These are phyloP conservation scores for Diachasma alloeum DNA, from an alignment of 1,140 invertebrate genomes.

Conservation along the genomic window DNA sequence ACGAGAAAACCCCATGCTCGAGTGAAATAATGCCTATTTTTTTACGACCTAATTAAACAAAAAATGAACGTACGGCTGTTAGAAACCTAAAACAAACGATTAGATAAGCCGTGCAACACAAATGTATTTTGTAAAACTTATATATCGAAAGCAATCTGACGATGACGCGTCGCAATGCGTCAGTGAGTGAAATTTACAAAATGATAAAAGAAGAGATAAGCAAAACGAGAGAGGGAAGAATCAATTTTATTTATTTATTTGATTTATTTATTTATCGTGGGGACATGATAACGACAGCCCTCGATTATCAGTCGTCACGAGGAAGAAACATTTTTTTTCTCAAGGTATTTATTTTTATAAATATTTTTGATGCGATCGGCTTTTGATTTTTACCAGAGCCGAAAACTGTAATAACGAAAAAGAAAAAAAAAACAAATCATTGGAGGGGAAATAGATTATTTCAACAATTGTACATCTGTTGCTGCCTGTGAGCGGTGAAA, in stretches of 20 bases:
- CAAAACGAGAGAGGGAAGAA: conserved; percentile 46
- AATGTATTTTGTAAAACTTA: conserved; percentile 59
- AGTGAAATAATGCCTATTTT: conserved; percentile 47
- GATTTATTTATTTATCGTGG: conserved; percentile 62
- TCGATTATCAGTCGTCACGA: conserved; percentile 27
- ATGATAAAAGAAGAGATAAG: conserved; percentile 42
- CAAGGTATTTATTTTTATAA: conserved; percentile 67
- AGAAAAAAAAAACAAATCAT: neutral
- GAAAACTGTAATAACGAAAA: conserved; percentile 5
- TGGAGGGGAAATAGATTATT: neutral
- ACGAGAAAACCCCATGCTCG: conserved; percentile 41
- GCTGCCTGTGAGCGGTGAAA: neutral
- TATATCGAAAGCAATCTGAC: conserved; percentile 36
- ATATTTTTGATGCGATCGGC: conserved; percentile 48
- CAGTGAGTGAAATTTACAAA: neutral
- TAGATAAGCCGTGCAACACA: conserved; percentile 32
- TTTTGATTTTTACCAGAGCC: neutral
- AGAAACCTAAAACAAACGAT: conserved; percentile 12
- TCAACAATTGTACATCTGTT: neutral
- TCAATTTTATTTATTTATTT: conserved; percentile 66
- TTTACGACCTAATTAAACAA: conserved; percentile 39
- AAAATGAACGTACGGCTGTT: conserved; percentile 35
- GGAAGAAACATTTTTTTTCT: conserved; percentile 36
- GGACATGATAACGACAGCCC: conserved; percentile 44
- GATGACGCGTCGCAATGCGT: conserved; percentile 4